These are phyloP conservation scores for Bacillus rossius DNA, from an alignment of 1,140 invertebrate species.

Conservation along the genomic window DNA sequence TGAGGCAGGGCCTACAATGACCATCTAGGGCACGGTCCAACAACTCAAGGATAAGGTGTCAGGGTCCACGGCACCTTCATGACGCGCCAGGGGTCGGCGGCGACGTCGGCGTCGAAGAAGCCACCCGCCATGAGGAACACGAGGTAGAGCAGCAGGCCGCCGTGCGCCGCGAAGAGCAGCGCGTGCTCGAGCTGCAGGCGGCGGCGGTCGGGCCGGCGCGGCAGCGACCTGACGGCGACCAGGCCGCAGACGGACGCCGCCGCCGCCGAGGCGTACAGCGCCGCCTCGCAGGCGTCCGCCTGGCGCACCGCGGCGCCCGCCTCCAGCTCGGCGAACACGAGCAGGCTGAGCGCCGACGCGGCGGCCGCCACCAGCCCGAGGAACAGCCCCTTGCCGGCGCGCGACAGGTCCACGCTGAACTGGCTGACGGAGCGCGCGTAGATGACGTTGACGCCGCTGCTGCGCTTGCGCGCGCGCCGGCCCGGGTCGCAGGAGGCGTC, in stretches of 20 bases:
- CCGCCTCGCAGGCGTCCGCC: background rate
- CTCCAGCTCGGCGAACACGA: conserved; percentile 88
- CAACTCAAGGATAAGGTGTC: too few species aligned
- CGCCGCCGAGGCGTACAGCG: background rate
- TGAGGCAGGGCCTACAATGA: too few species aligned
- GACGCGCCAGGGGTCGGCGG: conserved; percentile 16
- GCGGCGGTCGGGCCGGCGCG: background rate
- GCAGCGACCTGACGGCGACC: background rate
- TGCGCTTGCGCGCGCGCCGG: conserved; percentile 3
- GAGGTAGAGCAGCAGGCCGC: conserved; percentile 61
- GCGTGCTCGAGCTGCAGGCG: conserved; percentile 58
- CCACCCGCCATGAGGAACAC: conserved; percentile 60
- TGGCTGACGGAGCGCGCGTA: conserved; percentile 55
- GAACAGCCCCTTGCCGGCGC: conserved; percentile 80
- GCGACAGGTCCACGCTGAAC: conserved; percentile 85
- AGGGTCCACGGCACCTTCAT: too few species aligned
- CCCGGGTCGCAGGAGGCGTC: background rate
- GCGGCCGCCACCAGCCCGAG: conserved; percentile 79
- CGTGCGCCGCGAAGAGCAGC: conserved; percentile 59
- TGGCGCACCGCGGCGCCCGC: conserved; percentile 43
- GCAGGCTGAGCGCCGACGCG: conserved; percentile 80
- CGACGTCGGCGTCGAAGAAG: background rate
- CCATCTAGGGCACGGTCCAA: too few species aligned
- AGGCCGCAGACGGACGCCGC: background rate
- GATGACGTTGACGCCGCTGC: conserved; percentile 46